These are phyloP conservation scores for Drosophila diplacantha DNA, from an alignment of 2,888 invertebrate species.

Conservation along the genomic window DNA sequence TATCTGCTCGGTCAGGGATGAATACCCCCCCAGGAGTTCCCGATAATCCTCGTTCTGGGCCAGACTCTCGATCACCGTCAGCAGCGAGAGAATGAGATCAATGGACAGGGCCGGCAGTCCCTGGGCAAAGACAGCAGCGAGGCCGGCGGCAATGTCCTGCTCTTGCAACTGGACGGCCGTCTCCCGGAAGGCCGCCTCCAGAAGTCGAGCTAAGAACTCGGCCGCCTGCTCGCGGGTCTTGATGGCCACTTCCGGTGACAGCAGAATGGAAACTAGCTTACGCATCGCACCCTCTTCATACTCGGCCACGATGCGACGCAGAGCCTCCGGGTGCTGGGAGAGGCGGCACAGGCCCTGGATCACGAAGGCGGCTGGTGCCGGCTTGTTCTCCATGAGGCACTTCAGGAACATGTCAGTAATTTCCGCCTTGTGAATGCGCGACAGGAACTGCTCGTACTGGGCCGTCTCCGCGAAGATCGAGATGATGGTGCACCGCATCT, in stretches of 20 bases:
- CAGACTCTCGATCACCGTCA: constrained; percentile 64
- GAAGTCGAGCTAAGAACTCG: constrained; percentile 55
- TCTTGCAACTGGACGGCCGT: constrained; percentile 49
- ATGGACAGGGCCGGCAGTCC: constrained; percentile 55
- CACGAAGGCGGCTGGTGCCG: constrained; percentile 50
- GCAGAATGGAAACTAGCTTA: constrained; percentile 51
- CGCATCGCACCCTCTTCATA: constrained; percentile 45
- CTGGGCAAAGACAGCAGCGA: constrained; percentile 56
- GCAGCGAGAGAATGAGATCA: constrained; percentile 62
- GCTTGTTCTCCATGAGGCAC: constrained; percentile 55
- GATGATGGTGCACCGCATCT: constrained; percentile 55
- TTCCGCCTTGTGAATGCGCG: constrained; percentile 53
- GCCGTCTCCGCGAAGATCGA: constrained; percentile 67
- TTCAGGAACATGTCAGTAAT: constrained; percentile 59
- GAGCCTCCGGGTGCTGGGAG: constrained; percentile 53
- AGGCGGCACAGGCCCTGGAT: constrained; percentile 67
- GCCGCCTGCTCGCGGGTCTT: constrained; percentile 66
- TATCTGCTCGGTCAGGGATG: constrained; percentile 48
- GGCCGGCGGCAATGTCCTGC: constrained; percentile 35
- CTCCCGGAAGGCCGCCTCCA: constrained; percentile 51
- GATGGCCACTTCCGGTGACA: constrained; percentile 38
- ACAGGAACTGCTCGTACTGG: constrained; percentile 54
- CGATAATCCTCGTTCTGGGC: constrained; percentile 66
- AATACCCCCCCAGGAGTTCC: constrained; percentile 36
- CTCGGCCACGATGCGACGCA: constrained; percentile 52